Percentiles rank a stretch among this genome's conserved stretches.
Conservation (phyloP, 2,888 invertebrate species). For the Gryllus longicercus region DNA sequence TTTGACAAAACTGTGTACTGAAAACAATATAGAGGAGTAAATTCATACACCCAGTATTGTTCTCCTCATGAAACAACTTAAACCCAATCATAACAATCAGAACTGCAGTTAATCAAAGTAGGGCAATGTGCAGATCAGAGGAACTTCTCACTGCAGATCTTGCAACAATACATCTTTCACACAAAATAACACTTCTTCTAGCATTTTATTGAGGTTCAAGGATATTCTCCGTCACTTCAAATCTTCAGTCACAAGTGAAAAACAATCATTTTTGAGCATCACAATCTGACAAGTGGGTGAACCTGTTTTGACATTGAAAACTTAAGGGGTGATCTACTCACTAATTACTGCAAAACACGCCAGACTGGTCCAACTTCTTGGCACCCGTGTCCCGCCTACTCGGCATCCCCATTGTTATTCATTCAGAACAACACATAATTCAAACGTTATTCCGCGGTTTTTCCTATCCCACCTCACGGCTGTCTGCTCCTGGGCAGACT, state of each 20-base stretch:
- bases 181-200: neutral
- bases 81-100: neutral
- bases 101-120: neutral
- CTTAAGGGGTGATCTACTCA: slow-evolving; percentile 27
- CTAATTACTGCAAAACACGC: slow-evolving; percentile 17
- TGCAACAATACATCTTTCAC: slow-evolving; percentile 21
- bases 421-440: slow-evolving; percentile 17
- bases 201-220: neutral
- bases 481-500: slow-evolving; percentile 39
- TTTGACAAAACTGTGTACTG: too few relatives aligned
- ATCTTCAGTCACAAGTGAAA: slow-evolving; percentile 19
- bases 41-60: too few relatives aligned
- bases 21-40: too few relatives aligned
- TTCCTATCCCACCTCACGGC: slow-evolving; percentile 37
- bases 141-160: slow-evolving; percentile 21
- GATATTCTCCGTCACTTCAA: neutral
- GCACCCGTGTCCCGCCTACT: slow-evolving; percentile 6
- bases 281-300: slow-evolving; percentile 45
- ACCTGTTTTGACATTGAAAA: slow-evolving; percentile 33
- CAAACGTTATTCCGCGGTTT: slow-evolving; percentile 27
- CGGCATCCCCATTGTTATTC: neutral
- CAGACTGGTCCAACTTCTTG: slow-evolving; percentile 6
- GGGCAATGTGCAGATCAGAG: neutral
- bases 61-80: neutral
- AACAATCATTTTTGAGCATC: neutral